A percentile compares a stretch with the other conserved stretches of the same genome.
These are phyloP conservation scores for Chaetura pelagica DNA, from an alignment of 2,113 vertebrate species.

Conservation along the genomic window DNA sequence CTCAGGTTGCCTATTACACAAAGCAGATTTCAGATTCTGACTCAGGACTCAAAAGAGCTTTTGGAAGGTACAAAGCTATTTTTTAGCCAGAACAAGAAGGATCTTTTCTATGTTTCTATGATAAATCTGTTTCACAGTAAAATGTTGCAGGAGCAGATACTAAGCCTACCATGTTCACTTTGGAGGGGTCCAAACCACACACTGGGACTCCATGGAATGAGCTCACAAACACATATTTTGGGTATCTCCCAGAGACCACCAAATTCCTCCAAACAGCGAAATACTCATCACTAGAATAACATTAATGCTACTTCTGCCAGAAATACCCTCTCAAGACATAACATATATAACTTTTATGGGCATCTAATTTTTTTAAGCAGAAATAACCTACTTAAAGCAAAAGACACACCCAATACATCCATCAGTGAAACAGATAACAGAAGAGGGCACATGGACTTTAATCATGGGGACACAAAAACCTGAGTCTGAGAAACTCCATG, in stretches of 20 bases:
- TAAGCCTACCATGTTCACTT: background rate
- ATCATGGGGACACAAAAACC: background rate
- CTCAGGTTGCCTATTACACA: background rate
- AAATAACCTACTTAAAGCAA: background rate
- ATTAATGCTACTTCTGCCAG: background rate
- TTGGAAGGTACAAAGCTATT: background rate
- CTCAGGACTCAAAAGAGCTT: background rate
- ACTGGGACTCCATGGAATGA: background rate
- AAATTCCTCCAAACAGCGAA: background rate
- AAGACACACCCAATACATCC: background rate
- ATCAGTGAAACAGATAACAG: accelerated
- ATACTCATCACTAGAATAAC: background rate
- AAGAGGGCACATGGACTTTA: background rate
- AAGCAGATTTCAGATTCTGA: background rate
- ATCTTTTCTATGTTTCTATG: background rate
- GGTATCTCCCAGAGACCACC: background rate
- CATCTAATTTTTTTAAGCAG: background rate
- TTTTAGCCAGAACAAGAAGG: background rate
- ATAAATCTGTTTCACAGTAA: background rate
- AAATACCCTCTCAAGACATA: background rate
- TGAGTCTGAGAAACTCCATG: background rate
- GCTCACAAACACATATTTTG: background rate
- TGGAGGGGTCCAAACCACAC: background rate
- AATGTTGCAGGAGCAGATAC: background rate
- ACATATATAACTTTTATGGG: background rate